Percentiles rank a stretch among this genome's conserved stretches.
phyloP scores from a whole-genome alignment of 2,888 invertebrate genomes.

The Oegoconia quadripuncta region DNA sequence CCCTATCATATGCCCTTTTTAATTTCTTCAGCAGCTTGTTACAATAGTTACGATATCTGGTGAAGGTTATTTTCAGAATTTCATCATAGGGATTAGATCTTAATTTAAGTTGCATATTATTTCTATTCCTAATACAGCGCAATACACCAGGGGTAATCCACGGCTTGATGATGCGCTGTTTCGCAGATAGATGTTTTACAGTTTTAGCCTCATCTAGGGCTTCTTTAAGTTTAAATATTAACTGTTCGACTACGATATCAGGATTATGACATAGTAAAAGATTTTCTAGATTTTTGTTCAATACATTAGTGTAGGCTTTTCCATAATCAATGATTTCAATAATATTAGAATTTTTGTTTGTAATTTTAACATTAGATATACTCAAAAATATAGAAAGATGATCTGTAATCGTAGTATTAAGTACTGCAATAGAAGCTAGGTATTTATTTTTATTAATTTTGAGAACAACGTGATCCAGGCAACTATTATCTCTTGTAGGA shows the following conservation, averaged over 20 bases:
- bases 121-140: too few relatives aligned
- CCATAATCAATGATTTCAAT: conserved; percentile 2
- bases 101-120: too few relatives aligned
- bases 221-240: conserved; percentile 2
- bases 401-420: conserved; percentile 12
- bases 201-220: conserved; percentile 4
- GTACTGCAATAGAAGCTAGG: conserved; percentile 6
- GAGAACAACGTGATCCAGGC: too few relatives aligned
- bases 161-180: too few relatives aligned
- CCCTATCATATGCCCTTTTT: neutral
- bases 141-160: too few relatives aligned
- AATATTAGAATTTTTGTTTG: neutral
- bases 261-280: conserved; percentile 8
- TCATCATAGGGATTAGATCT: too few relatives aligned
- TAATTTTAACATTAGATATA: neutral
- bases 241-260: neutral
- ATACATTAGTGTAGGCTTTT: neutral
- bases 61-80: neutral
- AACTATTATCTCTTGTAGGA: too few relatives aligned
- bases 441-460: too few relatives aligned
- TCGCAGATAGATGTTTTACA: too few relatives aligned
- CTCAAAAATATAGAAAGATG: neutral
- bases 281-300: neutral
- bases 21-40: neutral
- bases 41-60: neutral